phyloP scores from a whole-genome alignment of 1,140 invertebrate species.

The Ips typographus region DNA sequence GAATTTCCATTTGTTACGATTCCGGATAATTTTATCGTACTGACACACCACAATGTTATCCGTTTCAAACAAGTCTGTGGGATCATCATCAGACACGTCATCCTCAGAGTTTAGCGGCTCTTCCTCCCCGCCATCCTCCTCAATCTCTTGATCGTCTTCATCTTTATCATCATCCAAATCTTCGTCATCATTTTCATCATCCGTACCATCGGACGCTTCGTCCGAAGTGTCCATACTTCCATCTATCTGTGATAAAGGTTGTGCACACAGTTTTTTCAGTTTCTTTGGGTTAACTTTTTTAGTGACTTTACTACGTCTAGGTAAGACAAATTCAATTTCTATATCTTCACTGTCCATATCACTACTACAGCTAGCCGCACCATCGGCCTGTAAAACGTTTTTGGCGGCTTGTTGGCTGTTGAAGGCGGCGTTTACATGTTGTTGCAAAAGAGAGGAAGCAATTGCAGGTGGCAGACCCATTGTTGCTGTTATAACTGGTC shows the following conservation, averaged over 20 bases:
- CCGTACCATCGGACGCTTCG: slow-evolving; percentile 68
- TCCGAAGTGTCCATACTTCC: slow-evolving; percentile 76
- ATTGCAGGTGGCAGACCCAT: slow-evolving; percentile 76
- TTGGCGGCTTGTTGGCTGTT: slow-evolving; percentile 48
- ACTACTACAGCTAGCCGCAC: slow-evolving; percentile 31
- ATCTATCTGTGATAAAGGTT: slow-evolving; percentile 52
- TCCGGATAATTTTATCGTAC: slow-evolving; percentile 98
- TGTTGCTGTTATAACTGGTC: slow-evolving; percentile 81
- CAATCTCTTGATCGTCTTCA: slow-evolving; percentile 74
- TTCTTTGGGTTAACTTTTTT: slow-evolving; percentile 19
- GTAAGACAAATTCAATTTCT: slow-evolving; percentile 38
- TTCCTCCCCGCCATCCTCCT: slow-evolving; percentile 75
- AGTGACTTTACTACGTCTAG: slow-evolving; percentile 21
- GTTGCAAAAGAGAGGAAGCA: slow-evolving; percentile 77
- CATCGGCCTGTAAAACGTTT: slow-evolving; percentile 49
- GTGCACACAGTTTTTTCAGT: no score
- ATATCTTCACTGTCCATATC: slow-evolving; percentile 32
- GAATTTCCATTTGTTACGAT: slow-evolving; percentile 99
- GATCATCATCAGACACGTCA: slow-evolving; percentile 96
- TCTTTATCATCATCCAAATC: slow-evolving; percentile 73
- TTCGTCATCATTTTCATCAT: slow-evolving; percentile 67
- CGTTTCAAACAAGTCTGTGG: slow-evolving; percentile 92
- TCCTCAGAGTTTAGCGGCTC: slow-evolving; percentile 95
- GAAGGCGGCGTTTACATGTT: slow-evolving; percentile 82
- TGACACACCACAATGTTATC: slow-evolving; percentile 99